phyloP scores from a whole-genome alignment of 2,797 vertebrate species.

The Falco novaeseelandiae region DNA sequence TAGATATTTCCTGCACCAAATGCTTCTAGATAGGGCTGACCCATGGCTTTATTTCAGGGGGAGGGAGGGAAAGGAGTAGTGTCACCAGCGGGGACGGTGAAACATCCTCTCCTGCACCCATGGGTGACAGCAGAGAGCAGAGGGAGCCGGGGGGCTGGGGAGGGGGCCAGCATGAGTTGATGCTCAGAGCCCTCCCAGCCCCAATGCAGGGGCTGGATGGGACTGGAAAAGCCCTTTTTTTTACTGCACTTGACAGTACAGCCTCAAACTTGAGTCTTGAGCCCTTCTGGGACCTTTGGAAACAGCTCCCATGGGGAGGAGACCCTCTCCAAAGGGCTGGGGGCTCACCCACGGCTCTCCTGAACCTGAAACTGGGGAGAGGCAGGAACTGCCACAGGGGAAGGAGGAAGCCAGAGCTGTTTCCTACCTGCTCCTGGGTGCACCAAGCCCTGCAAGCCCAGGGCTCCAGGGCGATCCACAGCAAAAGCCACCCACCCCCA shows the following conservation, averaged over 20 bases:
- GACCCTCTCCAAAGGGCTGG: not conserved
- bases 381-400: not conserved
- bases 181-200: not conserved
- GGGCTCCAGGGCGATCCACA: not conserved
- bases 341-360: not conserved
- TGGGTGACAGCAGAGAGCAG: not conserved
- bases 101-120: not conserved
- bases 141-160: not conserved
- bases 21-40: not conserved
- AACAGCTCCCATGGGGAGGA: not conserved
- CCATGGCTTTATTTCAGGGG: constrained; percentile 14
- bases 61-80: not conserved
- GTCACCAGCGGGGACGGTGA: constrained; percentile 5
- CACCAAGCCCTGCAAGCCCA: not conserved
- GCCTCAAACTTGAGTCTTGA: not conserved
- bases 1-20: constrained; percentile 25
- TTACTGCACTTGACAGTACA: not conserved
- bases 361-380: too few relatives aligned
- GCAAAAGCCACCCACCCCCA: not conserved
- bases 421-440: not conserved
- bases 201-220: fast-evolving
- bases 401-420: not conserved
- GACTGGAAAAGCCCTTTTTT: not conserved
- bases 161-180: not conserved
- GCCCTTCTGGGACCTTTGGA: not conserved